Conservation (phyloP, 2,113 vertebrate genomes). For the Mastomys natalensis region DNA sequence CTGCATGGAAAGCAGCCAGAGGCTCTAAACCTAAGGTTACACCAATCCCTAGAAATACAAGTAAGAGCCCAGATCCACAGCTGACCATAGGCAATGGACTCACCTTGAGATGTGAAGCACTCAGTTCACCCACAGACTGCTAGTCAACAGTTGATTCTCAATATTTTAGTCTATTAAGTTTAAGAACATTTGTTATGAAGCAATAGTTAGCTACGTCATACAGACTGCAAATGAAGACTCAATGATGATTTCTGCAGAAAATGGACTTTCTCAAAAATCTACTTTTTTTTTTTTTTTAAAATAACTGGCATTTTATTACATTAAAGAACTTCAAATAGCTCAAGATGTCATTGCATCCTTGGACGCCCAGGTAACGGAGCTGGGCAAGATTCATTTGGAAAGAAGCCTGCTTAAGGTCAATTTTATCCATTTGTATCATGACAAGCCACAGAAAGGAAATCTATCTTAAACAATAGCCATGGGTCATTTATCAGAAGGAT, state of each 20-base stretch:
- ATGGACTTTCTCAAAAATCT: neutral
- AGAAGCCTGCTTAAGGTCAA: neutral
- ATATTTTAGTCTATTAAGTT: neutral
- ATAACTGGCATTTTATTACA: conserved; percentile 10
- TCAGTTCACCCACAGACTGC: neutral
- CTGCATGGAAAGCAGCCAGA: fast-evolving
- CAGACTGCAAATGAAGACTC: neutral
- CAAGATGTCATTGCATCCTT: neutral
- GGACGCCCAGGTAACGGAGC: neutral
- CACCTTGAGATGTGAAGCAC: neutral
- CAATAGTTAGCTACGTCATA: neutral
- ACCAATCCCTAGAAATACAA: neutral
- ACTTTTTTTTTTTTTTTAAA: neutral
- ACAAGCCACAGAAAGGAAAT: neutral
- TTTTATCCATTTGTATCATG: neutral
- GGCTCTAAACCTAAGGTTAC: neutral
- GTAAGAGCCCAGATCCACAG: neutral
- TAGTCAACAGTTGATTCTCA: neutral
- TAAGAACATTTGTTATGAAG: neutral
- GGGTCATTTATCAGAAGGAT: neutral
- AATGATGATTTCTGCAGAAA: neutral
- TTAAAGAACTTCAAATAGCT: neutral
- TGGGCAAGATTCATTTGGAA: neutral
- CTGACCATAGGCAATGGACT: neutral
- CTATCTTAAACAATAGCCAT: neutral